These are phyloP conservation scores for Himalopsyche anomala DNA, from an alignment of 2,888 invertebrate genomes.

Conservation along the genomic window DNA sequence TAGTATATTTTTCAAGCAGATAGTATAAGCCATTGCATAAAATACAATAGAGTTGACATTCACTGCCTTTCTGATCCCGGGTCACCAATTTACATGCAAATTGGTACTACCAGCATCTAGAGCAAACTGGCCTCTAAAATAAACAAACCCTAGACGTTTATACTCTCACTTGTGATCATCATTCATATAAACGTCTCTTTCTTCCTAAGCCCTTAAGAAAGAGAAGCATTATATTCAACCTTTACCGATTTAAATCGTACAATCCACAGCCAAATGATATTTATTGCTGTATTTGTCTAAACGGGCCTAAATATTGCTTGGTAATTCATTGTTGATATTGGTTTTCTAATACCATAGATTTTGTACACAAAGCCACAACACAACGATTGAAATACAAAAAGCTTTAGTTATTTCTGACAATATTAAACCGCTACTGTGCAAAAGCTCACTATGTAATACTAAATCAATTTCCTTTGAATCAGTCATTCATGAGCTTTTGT, in stretches of 20 bases:
- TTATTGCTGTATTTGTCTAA: not conserved
- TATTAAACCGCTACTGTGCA: too few relatives aligned
- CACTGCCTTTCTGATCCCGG: not conserved
- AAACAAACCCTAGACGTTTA: slow-evolving; percentile 12
- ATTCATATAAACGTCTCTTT: slow-evolving; percentile 17
- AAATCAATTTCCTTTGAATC: too few relatives aligned
- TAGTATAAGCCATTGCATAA: not conserved
- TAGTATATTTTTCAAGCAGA: too few relatives aligned
- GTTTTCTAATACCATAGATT: not conserved
- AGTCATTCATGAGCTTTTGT: too few relatives aligned
- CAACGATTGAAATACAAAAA: too few relatives aligned
- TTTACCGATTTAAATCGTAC: not conserved
- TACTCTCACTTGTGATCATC: slow-evolving; percentile 15
- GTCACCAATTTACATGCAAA: slow-evolving; percentile 26
- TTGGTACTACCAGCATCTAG: not conserved
- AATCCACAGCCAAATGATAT: not conserved
- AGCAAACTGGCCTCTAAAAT: not conserved
- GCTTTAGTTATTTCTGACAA: too few relatives aligned
- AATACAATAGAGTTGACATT: slow-evolving; percentile 14
- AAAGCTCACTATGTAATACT: too few relatives aligned
- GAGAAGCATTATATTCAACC: not conserved
- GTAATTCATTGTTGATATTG: slow-evolving; percentile 10
- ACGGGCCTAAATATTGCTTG: not conserved
- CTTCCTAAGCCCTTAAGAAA: not conserved
- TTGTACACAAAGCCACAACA: not conserved